Percentiles rank a stretch among this genome's conserved stretches.
Conservation (phyloP, 2,797 vertebrate genomes). For the Peromyscus eremicus region DNA sequence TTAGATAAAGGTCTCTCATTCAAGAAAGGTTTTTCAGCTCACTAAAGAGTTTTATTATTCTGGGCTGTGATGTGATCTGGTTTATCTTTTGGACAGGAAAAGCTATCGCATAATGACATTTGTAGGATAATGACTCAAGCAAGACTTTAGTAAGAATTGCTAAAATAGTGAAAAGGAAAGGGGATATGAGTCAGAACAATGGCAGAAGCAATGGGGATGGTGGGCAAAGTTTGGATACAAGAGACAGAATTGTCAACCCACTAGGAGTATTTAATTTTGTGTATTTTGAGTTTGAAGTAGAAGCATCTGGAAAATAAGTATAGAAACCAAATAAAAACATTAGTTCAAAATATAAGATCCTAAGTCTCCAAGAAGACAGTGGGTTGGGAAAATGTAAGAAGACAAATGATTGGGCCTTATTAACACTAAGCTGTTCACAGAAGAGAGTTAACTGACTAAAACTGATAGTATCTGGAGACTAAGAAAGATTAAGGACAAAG, state of each 20-base stretch:
- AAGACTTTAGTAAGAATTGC: neutral
- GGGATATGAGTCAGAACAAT: neutral
- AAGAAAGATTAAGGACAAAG: neutral
- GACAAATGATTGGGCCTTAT: neutral
- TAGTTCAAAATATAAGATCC: neutral
- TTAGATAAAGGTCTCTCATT: neutral
- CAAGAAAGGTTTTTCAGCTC: constrained; percentile 6
- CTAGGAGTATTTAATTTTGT: neutral
- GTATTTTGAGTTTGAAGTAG: constrained; percentile 16
- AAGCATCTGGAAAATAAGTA: neutral
- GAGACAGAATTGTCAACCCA: neutral
- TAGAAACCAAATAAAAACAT: constrained; percentile 33
- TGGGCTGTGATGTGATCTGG: neutral
- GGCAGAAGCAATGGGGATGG: neutral
- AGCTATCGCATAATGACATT: neutral
- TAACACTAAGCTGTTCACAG: neutral
- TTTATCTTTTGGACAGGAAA: neutral
- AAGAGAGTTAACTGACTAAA: neutral
- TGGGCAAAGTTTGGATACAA: neutral
- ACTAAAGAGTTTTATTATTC: constrained; percentile 10
- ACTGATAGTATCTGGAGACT: constrained; percentile 6
- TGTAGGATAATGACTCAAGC: neutral
- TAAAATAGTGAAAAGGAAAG: constrained; percentile 28
- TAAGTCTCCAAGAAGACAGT: neutral
- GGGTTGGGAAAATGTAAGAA: neutral